Evolutionary conservation across 2,888 invertebrate species (phyloP).

Genomic region (Salticus scenicus): DNA sequence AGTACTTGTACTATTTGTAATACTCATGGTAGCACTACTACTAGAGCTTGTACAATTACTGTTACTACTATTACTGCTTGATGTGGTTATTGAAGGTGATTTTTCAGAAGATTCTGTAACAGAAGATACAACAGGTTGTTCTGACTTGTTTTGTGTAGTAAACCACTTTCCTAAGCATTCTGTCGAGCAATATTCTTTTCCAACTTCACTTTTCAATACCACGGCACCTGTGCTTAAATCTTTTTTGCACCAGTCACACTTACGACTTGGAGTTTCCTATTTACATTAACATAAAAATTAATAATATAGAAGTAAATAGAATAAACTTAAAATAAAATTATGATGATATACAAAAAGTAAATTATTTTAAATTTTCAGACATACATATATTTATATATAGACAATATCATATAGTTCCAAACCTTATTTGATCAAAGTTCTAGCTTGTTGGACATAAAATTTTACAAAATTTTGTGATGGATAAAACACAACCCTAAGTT

Average conservation of each 20-base stretch:
- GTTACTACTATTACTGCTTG: no score
- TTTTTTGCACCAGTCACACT: slow-evolving; percentile 64
- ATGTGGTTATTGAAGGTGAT: background rate
- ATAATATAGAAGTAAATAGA: background rate
- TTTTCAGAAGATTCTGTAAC: slow-evolving; percentile 1
- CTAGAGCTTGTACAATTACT: no score
- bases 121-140: background rate
- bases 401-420: no score
- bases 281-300: no score
- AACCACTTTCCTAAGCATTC: slow-evolving; percentile 70
- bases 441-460: no score
- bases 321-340: no score
- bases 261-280: slow-evolving; percentile 23
- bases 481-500: no score
- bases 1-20: slow-evolving; percentile 4
- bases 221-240: slow-evolving; percentile 55
- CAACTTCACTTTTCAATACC: slow-evolving; percentile 60
- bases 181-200: slow-evolving; percentile 69
- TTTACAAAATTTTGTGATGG: no score
- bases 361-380: no score
- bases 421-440: no score
- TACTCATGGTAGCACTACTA: background rate
- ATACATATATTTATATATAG: no score
- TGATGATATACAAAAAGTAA: no score
- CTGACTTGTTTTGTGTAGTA: slow-evolving; percentile 45